Conservation (phyloP, 2,888 invertebrate species). For the Ariolimax columbianus region DNA sequence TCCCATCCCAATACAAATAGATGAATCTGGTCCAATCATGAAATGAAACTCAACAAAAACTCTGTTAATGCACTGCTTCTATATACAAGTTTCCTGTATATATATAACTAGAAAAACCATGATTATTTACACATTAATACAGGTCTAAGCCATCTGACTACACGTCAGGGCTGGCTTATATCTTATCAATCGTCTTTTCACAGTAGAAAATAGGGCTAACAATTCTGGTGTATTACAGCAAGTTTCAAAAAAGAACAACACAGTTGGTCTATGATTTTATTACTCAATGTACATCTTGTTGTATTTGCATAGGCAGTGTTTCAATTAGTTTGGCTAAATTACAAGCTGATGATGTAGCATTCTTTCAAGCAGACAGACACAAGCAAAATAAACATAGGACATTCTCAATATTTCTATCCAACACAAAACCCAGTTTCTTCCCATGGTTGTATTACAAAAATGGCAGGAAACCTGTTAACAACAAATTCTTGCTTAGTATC, state of each 20-base stretch:
- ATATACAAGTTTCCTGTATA: conserved; percentile 42
- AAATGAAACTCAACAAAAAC: neutral
- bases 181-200: neutral
- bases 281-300: conserved; percentile 37
- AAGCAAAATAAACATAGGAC: neutral
- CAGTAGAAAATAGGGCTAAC: neutral
- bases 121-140: conserved; percentile 35
- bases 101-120: conserved; percentile 31
- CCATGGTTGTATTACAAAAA: no score
- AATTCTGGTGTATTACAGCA: conserved; percentile 6
- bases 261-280: neutral
- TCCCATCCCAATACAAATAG: neutral
- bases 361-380: neutral
- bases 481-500: no score
- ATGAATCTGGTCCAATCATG: conserved; percentile 37
- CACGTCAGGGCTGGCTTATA: neutral
- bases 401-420: neutral
- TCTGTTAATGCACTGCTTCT: neutral
- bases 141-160: neutral
- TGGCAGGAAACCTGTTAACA: no score
- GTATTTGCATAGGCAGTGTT: conserved; percentile 51
- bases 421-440: neutral
- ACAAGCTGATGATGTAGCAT: conserved; percentile 17
- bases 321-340: conserved; percentile 39
- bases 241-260: neutral